Evolutionary conservation across 2,113 vertebrate genomes (phyloP), one percentile per base, ranked within the genome.

Genomic region (Myotis lucifugus): DNA sequence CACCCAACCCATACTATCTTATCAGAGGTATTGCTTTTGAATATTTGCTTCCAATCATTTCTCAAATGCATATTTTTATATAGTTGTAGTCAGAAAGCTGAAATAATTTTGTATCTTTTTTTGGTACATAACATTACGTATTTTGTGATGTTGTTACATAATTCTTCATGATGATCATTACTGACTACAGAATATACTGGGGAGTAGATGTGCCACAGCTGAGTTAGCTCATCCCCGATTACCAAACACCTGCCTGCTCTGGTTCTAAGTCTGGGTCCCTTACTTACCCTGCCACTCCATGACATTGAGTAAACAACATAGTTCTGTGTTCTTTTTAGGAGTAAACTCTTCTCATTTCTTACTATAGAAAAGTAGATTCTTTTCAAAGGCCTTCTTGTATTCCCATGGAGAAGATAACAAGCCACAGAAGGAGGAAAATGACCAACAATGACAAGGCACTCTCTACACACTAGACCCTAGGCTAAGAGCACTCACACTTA

Each of bases 41-140:
- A 90, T 70, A 69, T 64, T 83, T 84, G 67, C 64, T 91, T 85
- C 46, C 13, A 93, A 46, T 52, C 29, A 85, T 76, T 93, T 88
- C 25, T 85, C n/a, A 85, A 46, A 93, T 37, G 19, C 23, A 50
- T 59, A 9, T 46, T 92, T 87, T 87, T 72, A 87, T 67, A 87
- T 48, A 90, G 50, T 18, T 70, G 29, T 29, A 74, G 37, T 23
- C 88, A 84, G 40, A 90, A 90, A 83, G 29, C 56, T 90, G 29
- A 93, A 87, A 1, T 83, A 76, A 90, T 42, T 88, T 42, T 87
- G 37, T 27, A 64, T 21, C 11, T 10, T 77, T 88, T 92, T 42
- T 46, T 10, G 40, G 34, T 66, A 83, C 0, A 64, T 79, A 78
- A 88, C 52, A 73, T 50, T 73, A 78, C 4, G 3, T 54, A 59